phyloP scores from a whole-genome alignment of 2,113 vertebrate species.

The Hypanus sabinus region DNA sequence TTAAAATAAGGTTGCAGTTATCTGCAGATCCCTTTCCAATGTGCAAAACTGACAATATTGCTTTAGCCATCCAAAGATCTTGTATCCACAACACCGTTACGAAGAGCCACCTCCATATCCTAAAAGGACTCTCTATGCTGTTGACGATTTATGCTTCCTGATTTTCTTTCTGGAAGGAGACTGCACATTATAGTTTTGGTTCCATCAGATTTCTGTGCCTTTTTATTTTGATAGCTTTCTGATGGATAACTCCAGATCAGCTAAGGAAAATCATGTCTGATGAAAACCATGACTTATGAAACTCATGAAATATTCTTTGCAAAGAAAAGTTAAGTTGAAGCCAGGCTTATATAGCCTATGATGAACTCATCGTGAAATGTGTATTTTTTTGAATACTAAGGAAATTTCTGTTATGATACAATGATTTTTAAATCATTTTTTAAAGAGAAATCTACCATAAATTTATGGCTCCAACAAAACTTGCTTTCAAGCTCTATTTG shows the following conservation, averaged over 20 bases:
- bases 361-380: neutral
- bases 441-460: neutral
- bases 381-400: neutral
- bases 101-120: neutral
- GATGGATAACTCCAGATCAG: neutral
- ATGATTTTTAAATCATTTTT: neutral
- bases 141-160: neutral
- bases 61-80: slow-evolving; percentile 10
- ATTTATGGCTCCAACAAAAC: neutral
- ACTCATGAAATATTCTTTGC: neutral
- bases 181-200: too few relatives aligned
- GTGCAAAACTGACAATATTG: neutral
- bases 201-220: neutral
- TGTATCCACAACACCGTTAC: neutral
- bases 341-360: neutral
- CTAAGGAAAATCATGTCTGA: neutral
- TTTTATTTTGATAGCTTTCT: neutral
- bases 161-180: neutral
- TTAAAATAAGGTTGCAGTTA: neutral
- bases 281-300: too few relatives aligned
- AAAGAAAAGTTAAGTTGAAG: neutral
- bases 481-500: neutral
- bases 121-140: neutral
- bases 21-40: neutral
- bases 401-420: neutral